These are phyloP conservation scores for Bellardia pandia DNA, from an alignment of 2,888 invertebrate genomes.

Conservation along the genomic window DNA sequence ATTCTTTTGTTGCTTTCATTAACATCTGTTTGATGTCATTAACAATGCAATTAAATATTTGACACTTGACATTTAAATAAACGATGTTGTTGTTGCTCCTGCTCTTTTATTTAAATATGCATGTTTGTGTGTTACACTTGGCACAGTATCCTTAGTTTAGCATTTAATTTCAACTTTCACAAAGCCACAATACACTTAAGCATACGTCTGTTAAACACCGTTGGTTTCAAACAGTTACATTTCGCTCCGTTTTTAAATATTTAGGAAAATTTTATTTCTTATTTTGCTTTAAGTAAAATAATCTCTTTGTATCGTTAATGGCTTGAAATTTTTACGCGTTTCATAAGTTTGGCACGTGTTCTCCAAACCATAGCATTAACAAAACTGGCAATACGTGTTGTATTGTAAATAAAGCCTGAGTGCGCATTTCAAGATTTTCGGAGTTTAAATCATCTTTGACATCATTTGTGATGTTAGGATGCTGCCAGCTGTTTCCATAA, in stretches of 20 bases:
- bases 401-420: constrained; percentile 45
- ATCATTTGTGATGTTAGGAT: constrained; percentile 32
- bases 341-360: constrained; percentile 59
- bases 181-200: not conserved
- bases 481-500: constrained; percentile 53
- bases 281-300: not conserved
- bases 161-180: not conserved
- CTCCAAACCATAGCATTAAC: constrained; percentile 63
- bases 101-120: constrained; percentile 20
- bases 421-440: constrained; percentile 62
- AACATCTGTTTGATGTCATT: constrained; percentile 58
- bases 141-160: constrained; percentile 24
- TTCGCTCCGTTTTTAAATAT: not conserved
- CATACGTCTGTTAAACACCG: not conserved
- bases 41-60: constrained; percentile 46
- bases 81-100: constrained; percentile 3
- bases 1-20: constrained; percentile 8
- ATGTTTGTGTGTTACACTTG: constrained; percentile 21
- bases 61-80: constrained; percentile 48
- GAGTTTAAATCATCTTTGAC: constrained; percentile 55
- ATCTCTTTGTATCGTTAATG: not conserved
- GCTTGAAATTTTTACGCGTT: constrained; percentile 39
- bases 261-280: not conserved
- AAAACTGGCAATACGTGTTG: constrained; percentile 50
- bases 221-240: not conserved